Evolutionary conservation across 92 coral and sea anemone genomes (phyloP), one percentile per base, ranked within the genome.

Genomic region (Palythoa grandiflora): DNA sequence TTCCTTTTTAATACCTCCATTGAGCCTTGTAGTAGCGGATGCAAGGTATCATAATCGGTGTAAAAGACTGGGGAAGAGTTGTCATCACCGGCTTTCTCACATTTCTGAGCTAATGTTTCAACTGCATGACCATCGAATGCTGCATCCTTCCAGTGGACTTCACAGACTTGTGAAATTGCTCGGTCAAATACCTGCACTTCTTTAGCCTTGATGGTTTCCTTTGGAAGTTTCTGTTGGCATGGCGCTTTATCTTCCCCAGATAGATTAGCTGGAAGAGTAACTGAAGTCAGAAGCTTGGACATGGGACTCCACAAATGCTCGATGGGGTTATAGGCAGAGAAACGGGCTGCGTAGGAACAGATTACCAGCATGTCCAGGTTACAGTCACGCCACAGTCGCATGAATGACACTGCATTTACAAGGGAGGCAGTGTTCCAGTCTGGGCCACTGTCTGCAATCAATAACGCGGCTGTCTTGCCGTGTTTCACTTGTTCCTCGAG

Each of bases 261-360:
- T 52, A 78, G 71, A 57, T 57, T 78, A 55, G 83, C 71, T 57
- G 83, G 70, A 37, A 78, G 51, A 57, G 83, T 78, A 78, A 78
- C 90, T 6, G 86, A 73, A 9, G 93, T 72, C 79, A 87, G 84
- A 21, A 80, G 77, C 84, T 91, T 88, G 13, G 88, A 88, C 87
- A 88, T 63, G 10, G 92, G 94, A 74, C 83, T 83, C 87, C 91
- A 91, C 37, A 91, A 77, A 63, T 88, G 94, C 77, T 91, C 91
- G 51, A 91, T 88, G 10, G 79, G 91, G 75, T 91, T 91, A 40
- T 68, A 91, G 10, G 93, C 93, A 17, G 91, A 91, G 91, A 87
- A 87, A 13, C 79, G 71, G 63, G 91, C 93, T 17, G 94, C 89
- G 59, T 84, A 77, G 55, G 80, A 88, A 14, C 91, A 77, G 19